phyloP scores from a whole-genome alignment of 2,113 vertebrate species.

The Esox niger region DNA sequence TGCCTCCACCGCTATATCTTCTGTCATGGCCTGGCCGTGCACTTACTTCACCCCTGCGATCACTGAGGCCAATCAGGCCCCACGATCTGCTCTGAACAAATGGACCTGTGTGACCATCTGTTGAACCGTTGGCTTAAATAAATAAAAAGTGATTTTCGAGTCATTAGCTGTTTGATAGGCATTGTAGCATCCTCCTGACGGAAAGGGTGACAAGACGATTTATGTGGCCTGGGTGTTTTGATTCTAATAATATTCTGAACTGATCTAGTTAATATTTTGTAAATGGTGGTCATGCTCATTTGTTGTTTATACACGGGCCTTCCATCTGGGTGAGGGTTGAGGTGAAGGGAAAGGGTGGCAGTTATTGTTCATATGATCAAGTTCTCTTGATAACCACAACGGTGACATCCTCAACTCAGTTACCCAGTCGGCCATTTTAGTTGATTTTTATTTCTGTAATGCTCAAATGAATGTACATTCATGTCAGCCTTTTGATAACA shows the following conservation, averaged over 20 bases:
- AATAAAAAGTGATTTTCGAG: conserved; percentile 50
- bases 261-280: no score
- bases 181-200: conserved; percentile 67
- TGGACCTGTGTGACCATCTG: conserved; percentile 21
- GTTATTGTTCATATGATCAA: no score
- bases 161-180: conserved; percentile 67
- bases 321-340: conserved; percentile 19
- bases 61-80: conserved; percentile 8
- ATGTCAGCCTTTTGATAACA: no score
- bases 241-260: no score
- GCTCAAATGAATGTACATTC: no score
- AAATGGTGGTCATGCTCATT: no score
- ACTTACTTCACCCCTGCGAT: conserved; percentile 5
- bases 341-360: conserved; percentile 17
- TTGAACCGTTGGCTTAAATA: conserved; percentile 46
- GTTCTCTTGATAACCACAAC: no score
- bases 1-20: conserved; percentile 26
- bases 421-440: no score
- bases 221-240: conserved; percentile 26
- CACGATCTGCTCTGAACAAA: conserved; percentile 24
- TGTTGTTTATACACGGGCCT: no score
- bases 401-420: no score
- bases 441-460: no score
- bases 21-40: conserved; percentile 9
- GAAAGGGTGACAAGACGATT: conserved; percentile 44